Base-by-base conservation (phyloP, 2,113 vertebrate genomes). In the Lathamus discolor region DNA sequence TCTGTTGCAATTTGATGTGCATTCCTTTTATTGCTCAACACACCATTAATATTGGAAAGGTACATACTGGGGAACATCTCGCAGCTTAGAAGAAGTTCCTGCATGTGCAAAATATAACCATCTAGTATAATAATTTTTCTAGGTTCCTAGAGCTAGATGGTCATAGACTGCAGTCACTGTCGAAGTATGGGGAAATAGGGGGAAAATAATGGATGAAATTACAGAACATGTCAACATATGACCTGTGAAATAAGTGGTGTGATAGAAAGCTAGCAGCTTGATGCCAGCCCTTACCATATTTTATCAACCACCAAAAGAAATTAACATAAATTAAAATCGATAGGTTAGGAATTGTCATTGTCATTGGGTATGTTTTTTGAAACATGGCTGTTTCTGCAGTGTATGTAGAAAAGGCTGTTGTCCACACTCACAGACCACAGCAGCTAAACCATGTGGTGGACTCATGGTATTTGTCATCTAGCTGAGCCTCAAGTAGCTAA, bases 11-110 rank as follows among this genome's bases (percentile, higher is more conserved):
- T 75, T 92, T 93, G 67, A 57, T 37, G 64, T 46, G 9, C 76
- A 82, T 94, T 90, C 59, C 17, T 86, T 77, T 95, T 93, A 66
- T 84, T 90, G 61, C 69, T 90, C 80, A 88, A 49, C 15, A 29
- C 6, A 4, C 91, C 19, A 44, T 75, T 79, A 82, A 72, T n/a
- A 25, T 29, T 64, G 57, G 52, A 83, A 86, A 70, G 4, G 37
- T 66, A 62, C 25, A 57, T 25, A 24, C 25, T 54, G 44, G 43
- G 44, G 73, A 95, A 18, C 66, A 84, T 28, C 76, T 79, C 35
- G 62, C 29, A 83, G 68, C 17, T 74, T 70, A 79, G 48, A 88
- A 80, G 90, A 77, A 70, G 79, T 39, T 74, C 43, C 39, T 83
- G 17, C 14, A 51, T 25, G 27, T 0, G 1, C 13, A 86, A 59